Base-by-base conservation (phyloP, 2,888 invertebrate genomes). In the Schrankia costaestrigalis region DNA sequence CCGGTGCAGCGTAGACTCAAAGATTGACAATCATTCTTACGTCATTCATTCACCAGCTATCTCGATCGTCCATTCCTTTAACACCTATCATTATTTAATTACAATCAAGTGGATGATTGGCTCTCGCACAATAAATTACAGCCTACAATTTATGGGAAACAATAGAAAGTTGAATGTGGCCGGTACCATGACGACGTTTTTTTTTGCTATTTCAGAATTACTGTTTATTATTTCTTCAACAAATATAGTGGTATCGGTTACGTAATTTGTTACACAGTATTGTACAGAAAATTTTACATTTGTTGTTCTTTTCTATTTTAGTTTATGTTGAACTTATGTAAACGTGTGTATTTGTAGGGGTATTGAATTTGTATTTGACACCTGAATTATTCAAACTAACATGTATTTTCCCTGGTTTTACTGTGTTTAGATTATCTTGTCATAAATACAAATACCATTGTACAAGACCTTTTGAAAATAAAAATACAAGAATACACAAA, bases 31-130 rank as follows among this genome's bases (percentile, higher is more conserved):
- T 58, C 61, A 63, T 69, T 69, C 66, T 79, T 78, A 61, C 77
- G 63, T 76, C 71, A 79, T 49, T 62, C 71, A 71, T 73, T 76
- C 75, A 71, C 54, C 41, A 45, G 51, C 51, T 56, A 63, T 62
- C 59, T 54, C 57, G 40, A 58, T 52, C 50, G 47, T 50, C 55
- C 53, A 67, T 66, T 68, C 62, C 52, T 59, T 55, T 54, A 59
- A 63, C 56, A 52, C 56, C 56, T 63, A 69, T 69, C 61, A 69
- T 72, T 72, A 72, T 71, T 56, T 58, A 48, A 58, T 56, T 70
- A 67, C 52, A 55, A 58, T 56, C 52, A 52, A 59, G 47, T 49
- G 56, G 41, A 43, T 48, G 47, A 61, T 61, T 62, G 52, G 36
- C 33, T 45, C 40, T 48, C 46, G 51, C 42, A 48, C 58, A 55